Evolutionary conservation across 2,888 invertebrate species (phyloP).

Genomic region (Latheticus oryzae): DNA sequence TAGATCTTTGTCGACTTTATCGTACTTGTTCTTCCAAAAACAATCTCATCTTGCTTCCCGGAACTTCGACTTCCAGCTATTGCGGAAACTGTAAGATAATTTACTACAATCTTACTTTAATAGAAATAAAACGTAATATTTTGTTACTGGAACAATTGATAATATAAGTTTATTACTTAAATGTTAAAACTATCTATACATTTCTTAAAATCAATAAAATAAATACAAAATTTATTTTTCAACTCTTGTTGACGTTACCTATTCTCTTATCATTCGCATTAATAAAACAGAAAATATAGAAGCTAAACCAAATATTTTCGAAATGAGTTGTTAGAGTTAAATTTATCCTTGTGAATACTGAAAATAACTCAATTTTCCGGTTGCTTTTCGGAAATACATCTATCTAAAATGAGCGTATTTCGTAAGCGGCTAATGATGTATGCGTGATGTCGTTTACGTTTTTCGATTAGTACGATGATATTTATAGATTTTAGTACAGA

Average conservation of each 20-base stretch:
- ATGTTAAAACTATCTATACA: too few species aligned
- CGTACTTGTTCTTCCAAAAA: slow-evolving; percentile 44
- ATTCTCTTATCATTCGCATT: too few species aligned
- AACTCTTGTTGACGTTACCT: too few species aligned
- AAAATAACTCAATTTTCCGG: slow-evolving; percentile 33
- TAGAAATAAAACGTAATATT: slow-evolving; percentile 40
- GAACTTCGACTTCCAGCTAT: slow-evolving; percentile 55
- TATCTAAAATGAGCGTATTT: slow-evolving; percentile 37
- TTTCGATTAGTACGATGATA: slow-evolving; percentile 40
- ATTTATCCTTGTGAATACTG: slow-evolving; percentile 24
- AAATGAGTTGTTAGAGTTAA: slow-evolving; percentile 19
- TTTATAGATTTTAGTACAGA: slow-evolving; percentile 34
- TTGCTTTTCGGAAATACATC: slow-evolving; percentile 30
- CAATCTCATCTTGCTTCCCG: slow-evolving; percentile 57
- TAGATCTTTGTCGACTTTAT: slow-evolving; percentile 32
- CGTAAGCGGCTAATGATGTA: slow-evolving; percentile 39
- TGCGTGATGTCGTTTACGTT: slow-evolving; percentile 37
- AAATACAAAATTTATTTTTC: too few species aligned
- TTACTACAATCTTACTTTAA: slow-evolving; percentile 39
- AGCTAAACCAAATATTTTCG: slow-evolving; percentile 20
- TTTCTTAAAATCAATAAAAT: too few species aligned
- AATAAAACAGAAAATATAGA: slow-evolving; percentile 5
- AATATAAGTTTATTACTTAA: too few species aligned
- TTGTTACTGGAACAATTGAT: too few species aligned
- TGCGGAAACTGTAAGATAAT: slow-evolving; percentile 44